Evolutionary conservation across 2,113 vertebrate species (phyloP).

Genomic region (Canis aureus): DNA sequence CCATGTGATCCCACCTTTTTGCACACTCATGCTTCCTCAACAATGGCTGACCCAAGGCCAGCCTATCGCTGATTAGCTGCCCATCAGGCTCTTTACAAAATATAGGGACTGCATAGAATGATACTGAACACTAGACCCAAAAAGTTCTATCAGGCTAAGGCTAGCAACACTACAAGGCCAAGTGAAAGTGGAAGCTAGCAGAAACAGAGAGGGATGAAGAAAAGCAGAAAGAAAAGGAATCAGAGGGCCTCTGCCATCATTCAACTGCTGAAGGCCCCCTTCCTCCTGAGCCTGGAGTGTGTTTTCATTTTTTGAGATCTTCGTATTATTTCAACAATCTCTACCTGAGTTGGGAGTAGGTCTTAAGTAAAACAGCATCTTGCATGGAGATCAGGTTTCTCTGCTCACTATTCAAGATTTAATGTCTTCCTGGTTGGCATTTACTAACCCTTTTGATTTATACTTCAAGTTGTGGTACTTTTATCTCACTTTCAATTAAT

Average conservation of each 20-base stretch:
- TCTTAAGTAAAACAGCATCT: background rate
- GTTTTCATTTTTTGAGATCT: background rate
- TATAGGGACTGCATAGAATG: background rate
- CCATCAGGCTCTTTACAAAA: background rate
- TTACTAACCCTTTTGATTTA: background rate
- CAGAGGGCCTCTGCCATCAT: background rate
- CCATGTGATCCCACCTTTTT: background rate
- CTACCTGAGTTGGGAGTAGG: background rate
- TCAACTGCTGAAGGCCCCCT: background rate
- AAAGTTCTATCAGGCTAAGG: background rate
- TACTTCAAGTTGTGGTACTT: constrained; percentile 50
- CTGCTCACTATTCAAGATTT: constrained; percentile 1
- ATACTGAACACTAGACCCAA: background rate
- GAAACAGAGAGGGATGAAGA: background rate
- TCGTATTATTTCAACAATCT: background rate
- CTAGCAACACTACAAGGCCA: background rate
- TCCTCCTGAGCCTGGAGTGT: background rate
- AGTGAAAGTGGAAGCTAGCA: background rate
- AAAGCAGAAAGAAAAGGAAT: background rate
- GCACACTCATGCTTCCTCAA: background rate
- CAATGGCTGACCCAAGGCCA: background rate
- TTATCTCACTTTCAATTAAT: constrained; percentile 24
- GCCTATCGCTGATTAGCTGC: background rate
- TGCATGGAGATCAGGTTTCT: background rate
- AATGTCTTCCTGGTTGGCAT: constrained; percentile 1